These are phyloP conservation scores for Trachurus trachurus DNA, from an alignment of 2,797 vertebrate genomes.

Conservation along the genomic window DNA sequence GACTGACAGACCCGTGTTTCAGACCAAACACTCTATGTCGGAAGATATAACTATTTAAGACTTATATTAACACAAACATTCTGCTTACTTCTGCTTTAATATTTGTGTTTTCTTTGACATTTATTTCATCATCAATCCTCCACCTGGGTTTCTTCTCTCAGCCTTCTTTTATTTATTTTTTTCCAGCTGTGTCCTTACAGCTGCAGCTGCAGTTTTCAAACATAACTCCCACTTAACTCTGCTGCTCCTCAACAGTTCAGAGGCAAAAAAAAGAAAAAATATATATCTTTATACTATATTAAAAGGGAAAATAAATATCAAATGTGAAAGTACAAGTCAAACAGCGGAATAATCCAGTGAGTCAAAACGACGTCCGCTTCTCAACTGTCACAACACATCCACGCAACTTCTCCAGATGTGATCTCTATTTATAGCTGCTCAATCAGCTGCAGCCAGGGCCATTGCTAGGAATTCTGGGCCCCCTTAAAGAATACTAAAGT, in stretches of 20 bases:
- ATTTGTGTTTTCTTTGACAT: neutral
- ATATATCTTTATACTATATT: neutral
- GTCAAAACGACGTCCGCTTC: slow-evolving; percentile 15
- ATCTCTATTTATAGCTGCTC: slow-evolving; percentile 52
- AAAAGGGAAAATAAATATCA: neutral
- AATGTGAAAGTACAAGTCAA: neutral
- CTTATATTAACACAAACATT: too few species aligned
- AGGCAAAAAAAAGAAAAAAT: neutral
- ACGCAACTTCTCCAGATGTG: slow-evolving; percentile 33
- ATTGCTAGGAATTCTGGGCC: too few species aligned
- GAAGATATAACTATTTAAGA: too few species aligned
- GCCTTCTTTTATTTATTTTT: slow-evolving; percentile 1
- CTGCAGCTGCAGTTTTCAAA: neutral
- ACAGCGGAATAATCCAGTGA: slow-evolving; percentile 25
- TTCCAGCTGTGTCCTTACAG: neutral
- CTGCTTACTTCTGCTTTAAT: too few species aligned
- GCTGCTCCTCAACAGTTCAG: neutral
- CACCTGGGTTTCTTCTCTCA: neutral
- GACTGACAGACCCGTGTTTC: too few species aligned
- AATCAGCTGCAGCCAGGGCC: too few species aligned
- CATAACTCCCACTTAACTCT: neutral
- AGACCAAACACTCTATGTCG: too few species aligned
- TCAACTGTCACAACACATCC: slow-evolving; percentile 16
- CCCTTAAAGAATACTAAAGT: too few species aligned
- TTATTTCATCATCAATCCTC: neutral